These are phyloP conservation scores for Araneus ventricosus DNA, from an alignment of 1,140 invertebrate genomes.

Conservation along the genomic window DNA sequence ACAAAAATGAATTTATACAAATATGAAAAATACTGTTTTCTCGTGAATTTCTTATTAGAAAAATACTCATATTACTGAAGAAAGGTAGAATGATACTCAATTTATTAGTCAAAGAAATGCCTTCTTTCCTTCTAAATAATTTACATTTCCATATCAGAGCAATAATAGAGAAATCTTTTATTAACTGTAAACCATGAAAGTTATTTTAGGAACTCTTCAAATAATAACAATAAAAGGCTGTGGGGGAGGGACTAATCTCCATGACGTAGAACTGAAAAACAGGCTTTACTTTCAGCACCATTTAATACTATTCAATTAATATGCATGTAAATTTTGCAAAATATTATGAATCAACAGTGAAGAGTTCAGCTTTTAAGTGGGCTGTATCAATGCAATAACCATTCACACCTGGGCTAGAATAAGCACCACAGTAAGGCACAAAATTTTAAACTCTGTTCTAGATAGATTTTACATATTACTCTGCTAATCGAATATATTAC, in stretches of 20 bases:
- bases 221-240: not conserved
- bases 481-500: constrained; percentile 10
- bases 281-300: not conserved
- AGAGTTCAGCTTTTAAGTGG: not conserved
- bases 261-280: not conserved
- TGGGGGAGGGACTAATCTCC: not conserved
- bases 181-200: constrained; percentile 71
- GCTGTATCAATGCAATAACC: not conserved
- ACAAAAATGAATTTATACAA: constrained; percentile 45
- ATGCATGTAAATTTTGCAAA: no score
- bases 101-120: constrained; percentile 10
- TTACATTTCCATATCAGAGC: not conserved
- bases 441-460: constrained; percentile 36
- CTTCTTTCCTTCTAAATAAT: not conserved
- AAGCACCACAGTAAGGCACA: constrained; percentile 73
- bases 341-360: not conserved
- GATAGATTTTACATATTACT: not conserved
- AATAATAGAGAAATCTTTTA: not conserved
- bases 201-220: constrained; percentile 4
- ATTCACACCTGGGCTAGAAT: not conserved
- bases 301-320: not conserved
- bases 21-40: constrained; percentile 69
- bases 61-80: constrained; percentile 54
- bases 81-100: constrained; percentile 14
- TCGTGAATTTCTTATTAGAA: constrained; percentile 45